Base-by-base conservation (phyloP, 2,797 vertebrate genomes). In the Acanthiza pusilla region DNA sequence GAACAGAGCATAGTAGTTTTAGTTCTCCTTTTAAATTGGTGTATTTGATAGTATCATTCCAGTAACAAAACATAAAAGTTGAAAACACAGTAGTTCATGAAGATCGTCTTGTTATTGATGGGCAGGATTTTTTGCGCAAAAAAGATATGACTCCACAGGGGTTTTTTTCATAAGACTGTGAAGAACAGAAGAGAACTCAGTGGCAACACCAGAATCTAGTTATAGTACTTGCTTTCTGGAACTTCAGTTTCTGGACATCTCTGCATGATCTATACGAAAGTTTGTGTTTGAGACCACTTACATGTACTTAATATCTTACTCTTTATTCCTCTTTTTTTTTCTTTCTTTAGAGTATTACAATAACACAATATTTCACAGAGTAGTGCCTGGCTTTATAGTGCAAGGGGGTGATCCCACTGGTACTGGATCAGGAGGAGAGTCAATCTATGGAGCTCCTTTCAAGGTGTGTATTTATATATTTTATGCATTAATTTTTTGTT, bases 331-430 rank as follows among this genome's bases (percentile, higher is more conserved):
- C 10, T 48, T 40, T 62, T 80, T 80, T 68, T 20, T 40, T 79
- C 80, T 84, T 3, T 19, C 26, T 88, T 81, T 34, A 99, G 99
- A 98, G 67, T 99, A 99, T 97, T 99, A 99, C 66, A 98, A 99
- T 93, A 99, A 99, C 58, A 99, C 99, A 40, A 90, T 99, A 95
- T 99, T 99, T 98, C 99, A 99, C 94, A 97, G 99, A 88, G 99
- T 99, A 96, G 99, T 99, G 23, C 99, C 96, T 48, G 99, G 99
- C 2, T 99, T 99, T 96, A 99, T 99, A 88, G 97, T 99, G 70
- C 99, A 99, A 96, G 99, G 99, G 3, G 99, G 99, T 71, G 99
- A 99, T 97, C 99, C 99, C 34, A 99, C 98, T 43, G 99, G 99
- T 71, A 99, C 98, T 19, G 99, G 99, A 26, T 89, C 96, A 23